A percentile compares a stretch with the other conserved stretches of the same genome.
These are phyloP conservation scores for Himalopsyche tibetana DNA, from an alignment of 2,888 invertebrate genomes.

Conservation along the genomic window DNA sequence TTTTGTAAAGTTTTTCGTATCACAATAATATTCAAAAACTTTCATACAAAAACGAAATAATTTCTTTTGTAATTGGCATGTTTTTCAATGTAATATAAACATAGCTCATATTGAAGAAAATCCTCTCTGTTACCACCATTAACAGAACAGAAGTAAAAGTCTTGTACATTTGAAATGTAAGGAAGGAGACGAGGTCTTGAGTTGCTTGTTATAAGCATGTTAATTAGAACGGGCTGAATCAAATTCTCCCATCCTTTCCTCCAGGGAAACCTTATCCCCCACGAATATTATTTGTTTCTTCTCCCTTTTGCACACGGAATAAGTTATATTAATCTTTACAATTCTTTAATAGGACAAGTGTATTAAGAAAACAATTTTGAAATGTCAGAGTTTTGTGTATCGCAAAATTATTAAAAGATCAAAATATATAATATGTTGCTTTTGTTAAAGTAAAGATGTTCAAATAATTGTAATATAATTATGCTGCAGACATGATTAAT, in stretches of 20 bases:
- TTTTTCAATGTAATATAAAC: too few relatives aligned
- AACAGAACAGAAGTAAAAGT: constrained; percentile 45
- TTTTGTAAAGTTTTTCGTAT: too few relatives aligned
- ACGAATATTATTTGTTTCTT: constrained; percentile 58
- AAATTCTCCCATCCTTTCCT: constrained; percentile 56
- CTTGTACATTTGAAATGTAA: constrained; percentile 62
- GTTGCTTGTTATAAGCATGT: constrained; percentile 66
- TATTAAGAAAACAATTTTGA: background rate
- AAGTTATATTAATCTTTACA: constrained; percentile 54
- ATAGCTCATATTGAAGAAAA: background rate
- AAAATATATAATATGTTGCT: too few relatives aligned
- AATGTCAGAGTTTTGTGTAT: too few relatives aligned
- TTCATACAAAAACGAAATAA: too few relatives aligned
- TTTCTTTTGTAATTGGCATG: too few relatives aligned
- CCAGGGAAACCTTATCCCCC: constrained; percentile 47
- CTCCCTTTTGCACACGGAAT: constrained; percentile 49
- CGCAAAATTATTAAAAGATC: too few relatives aligned
- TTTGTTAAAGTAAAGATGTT: too few relatives aligned
- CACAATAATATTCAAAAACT: too few relatives aligned
- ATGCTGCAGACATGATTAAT: too few relatives aligned
- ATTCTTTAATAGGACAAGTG: constrained; percentile 41
- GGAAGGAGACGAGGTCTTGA: constrained; percentile 57
- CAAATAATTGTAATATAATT: too few relatives aligned
- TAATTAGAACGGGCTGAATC: constrained; percentile 65
- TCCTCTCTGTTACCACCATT: constrained; percentile 19